These are phyloP conservation scores for Adelges cooleyi DNA, from an alignment of 1,140 invertebrate species.

Conservation along the genomic window DNA sequence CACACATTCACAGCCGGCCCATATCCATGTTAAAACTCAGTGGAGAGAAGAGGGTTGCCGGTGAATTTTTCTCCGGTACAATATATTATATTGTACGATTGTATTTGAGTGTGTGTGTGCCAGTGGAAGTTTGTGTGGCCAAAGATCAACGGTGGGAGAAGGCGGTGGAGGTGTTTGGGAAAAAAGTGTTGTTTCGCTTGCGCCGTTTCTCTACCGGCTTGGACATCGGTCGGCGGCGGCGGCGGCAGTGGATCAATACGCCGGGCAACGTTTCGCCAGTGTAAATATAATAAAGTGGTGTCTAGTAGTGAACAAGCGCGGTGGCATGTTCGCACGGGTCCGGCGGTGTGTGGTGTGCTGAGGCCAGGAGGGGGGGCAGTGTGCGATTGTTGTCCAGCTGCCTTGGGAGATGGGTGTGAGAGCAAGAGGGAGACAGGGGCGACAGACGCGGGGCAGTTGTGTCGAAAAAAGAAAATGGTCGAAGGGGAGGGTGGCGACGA, in stretches of 20 bases:
- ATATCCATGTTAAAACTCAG: too few relatives aligned
- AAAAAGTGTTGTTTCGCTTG: too few relatives aligned
- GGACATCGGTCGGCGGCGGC: not conserved
- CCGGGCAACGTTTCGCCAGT: not conserved
- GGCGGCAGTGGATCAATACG: conserved; percentile 7
- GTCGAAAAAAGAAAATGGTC: not conserved
- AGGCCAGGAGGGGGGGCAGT: not conserved
- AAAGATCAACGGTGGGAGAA: too few relatives aligned
- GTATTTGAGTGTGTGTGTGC: too few relatives aligned
- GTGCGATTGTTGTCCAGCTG: not conserved
- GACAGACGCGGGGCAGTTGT: too few relatives aligned
- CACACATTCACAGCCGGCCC: too few relatives aligned
- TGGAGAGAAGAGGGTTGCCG: too few relatives aligned
- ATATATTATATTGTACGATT: too few relatives aligned
- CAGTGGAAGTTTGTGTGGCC: too few relatives aligned
- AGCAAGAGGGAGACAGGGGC: not conserved
- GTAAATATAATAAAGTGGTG: conserved; percentile 23
- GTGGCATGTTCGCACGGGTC: not conserved
- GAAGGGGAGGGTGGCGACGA: not conserved
- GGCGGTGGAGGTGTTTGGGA: not conserved
- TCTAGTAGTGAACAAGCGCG: not conserved
- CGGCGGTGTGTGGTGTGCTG: not conserved
- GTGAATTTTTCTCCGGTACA: too few relatives aligned
- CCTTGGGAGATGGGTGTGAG: not conserved
- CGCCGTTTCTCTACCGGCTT: too few relatives aligned